A percentile compares a stretch with the other conserved stretches of the same genome.
Evolutionary conservation across 2,113 vertebrate species (phyloP).

Genomic region (Amblyornis subalaris): DNA sequence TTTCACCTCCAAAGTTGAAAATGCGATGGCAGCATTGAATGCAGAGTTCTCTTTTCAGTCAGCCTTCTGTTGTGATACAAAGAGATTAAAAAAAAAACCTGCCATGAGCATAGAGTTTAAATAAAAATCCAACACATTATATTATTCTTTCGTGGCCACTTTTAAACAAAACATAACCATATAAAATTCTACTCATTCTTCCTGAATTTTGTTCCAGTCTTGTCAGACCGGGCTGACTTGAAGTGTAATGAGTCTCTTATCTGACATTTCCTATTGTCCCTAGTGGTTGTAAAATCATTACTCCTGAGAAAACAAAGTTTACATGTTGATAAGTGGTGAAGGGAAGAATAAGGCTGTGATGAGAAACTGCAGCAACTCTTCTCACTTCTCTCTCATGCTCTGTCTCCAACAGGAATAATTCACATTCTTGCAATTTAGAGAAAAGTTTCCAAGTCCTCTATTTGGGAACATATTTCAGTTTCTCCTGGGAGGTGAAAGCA

Average conservation of each 20-base stretch:
- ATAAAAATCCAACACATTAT: conserved; percentile 18
- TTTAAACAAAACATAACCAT: conserved; percentile 20
- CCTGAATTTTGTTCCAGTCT: conserved; percentile 35
- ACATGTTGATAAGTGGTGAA: conserved; percentile 28
- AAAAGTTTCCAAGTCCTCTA: not conserved
- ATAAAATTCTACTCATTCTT: not conserved
- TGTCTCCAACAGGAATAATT: conserved; percentile 5
- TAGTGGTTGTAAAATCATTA: not conserved
- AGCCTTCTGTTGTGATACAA: not conserved
- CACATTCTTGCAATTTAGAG: not conserved
- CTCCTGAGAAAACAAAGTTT: conserved; percentile 52
- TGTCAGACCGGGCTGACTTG: conserved; percentile 12
- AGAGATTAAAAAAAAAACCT: not conserved
- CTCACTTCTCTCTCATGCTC: not conserved
- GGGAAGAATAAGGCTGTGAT: not conserved
- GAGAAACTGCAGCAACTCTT: not conserved
- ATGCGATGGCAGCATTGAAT: not conserved
- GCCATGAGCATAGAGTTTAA: not conserved
- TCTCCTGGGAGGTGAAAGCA: conserved; percentile 12
- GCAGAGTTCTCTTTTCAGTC: not conserved
- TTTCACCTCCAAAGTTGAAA: not conserved
- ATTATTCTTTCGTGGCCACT: not conserved
- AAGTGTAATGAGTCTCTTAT: conserved; percentile 12
- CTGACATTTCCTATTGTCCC: conserved; percentile 27
- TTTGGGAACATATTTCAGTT: conserved; percentile 14